A percentile compares a stretch with the other conserved stretches of the same genome.
These are phyloP conservation scores for Bucorvus abyssinicus DNA, from an alignment of 2,797 vertebrate genomes.

Conservation along the genomic window DNA sequence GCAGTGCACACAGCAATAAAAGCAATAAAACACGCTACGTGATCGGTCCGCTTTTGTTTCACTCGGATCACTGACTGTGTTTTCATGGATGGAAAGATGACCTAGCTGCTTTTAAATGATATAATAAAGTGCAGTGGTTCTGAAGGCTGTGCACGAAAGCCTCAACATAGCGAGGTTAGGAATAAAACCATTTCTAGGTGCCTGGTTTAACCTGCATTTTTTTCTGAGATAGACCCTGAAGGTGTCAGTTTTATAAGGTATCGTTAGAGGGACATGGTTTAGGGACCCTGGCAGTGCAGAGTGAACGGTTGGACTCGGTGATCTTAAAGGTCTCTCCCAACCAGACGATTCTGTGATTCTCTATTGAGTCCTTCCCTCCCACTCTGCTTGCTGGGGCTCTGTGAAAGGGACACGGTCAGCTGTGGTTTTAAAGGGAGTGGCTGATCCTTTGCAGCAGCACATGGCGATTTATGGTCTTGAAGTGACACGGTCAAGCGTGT, in stretches of 20 bases:
- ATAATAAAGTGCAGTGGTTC: not conserved
- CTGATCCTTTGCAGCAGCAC: not conserved
- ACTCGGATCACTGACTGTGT: not conserved
- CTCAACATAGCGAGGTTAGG: accelerated
- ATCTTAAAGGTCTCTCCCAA: too few relatives aligned
- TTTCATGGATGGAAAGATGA: not conserved
- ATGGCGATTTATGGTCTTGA: not conserved
- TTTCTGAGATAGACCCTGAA: not conserved
- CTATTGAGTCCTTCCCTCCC: not conserved
- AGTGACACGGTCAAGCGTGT: not conserved
- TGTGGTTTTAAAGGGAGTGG: not conserved
- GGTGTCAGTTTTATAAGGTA: not conserved
- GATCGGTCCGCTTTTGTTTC: not conserved
- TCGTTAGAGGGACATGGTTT: not conserved
- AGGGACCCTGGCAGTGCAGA: too few relatives aligned
- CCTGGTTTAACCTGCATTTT: not conserved
- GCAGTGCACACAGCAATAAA: conserved; percentile 15
- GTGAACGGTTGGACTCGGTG: too few relatives aligned
- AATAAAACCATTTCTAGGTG: not conserved
- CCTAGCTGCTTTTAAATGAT: not conserved
- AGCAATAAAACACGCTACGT: not conserved
- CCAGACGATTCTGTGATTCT: too few relatives aligned
- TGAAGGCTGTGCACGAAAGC: accelerated
- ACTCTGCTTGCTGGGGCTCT: not conserved
- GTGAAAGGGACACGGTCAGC: accelerated